Percentiles rank a stretch among this genome's conserved stretches.
Conservation (phyloP, 2,888 invertebrate species). For the Eristalis arbustorum region DNA sequence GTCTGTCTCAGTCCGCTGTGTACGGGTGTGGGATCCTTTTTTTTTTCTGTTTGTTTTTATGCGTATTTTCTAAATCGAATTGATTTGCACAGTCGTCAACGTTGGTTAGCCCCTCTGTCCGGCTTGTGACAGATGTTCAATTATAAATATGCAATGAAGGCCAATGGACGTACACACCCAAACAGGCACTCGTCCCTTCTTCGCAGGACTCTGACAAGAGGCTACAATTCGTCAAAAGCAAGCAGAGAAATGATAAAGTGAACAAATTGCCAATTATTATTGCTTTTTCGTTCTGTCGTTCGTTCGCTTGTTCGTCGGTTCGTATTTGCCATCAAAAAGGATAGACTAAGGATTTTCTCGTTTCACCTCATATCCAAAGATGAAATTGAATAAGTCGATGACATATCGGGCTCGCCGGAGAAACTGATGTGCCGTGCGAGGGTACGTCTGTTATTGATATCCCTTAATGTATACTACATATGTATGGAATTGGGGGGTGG, state of each 20-base stretch:
- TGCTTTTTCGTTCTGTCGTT: constrained; percentile 35
- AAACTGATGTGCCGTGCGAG: constrained; percentile 9
- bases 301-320: not conserved
- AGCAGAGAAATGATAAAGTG: constrained; percentile 15
- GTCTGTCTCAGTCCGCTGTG: not conserved
- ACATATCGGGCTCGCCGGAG: not conserved
- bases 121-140: constrained; percentile 67
- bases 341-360: constrained; percentile 10
- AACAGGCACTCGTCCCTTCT: not conserved
- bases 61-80: constrained; percentile 49
- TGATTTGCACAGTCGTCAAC: constrained; percentile 53
- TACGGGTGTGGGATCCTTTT: not conserved
- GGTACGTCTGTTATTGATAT: constrained; percentile 25
- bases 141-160: constrained; percentile 62
- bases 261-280: constrained; percentile 54
- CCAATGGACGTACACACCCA: constrained; percentile 12
- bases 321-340: not conserved
- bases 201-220: not conserved
- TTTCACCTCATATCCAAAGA: constrained; percentile 12
- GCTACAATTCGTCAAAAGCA: constrained; percentile 41
- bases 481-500: not conserved
- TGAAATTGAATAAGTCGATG: constrained; percentile 50
- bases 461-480: not conserved
- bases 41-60: constrained; percentile 40
- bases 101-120: constrained; percentile 46